Evolutionary conservation across 2,797 vertebrate species (phyloP).

Genomic region (Ctenopoma kingsleyae): DNA sequence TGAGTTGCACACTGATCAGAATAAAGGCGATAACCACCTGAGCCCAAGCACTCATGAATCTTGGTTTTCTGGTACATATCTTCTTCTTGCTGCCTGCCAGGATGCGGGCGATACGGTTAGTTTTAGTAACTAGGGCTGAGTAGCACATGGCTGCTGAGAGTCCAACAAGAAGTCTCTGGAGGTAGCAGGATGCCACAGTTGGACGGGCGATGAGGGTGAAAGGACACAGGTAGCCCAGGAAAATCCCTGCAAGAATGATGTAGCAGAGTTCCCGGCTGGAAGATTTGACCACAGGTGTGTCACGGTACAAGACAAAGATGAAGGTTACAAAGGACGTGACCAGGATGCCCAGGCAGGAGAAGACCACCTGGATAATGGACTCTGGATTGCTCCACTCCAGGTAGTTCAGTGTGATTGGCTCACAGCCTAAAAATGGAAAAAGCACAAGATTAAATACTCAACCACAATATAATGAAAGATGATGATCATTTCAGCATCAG

Average conservation of each 20-base stretch:
- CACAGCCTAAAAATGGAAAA: conserved; percentile 85
- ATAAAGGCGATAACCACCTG: conserved; percentile 95
- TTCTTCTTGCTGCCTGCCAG: conserved; percentile 99
- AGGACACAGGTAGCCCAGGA: conserved; percentile 96
- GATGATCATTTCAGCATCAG: conserved; percentile 5
- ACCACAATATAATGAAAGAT: conserved; percentile 8
- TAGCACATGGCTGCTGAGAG: conserved; percentile 98
- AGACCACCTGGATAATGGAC: conserved; percentile 95
- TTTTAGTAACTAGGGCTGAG: conserved; percentile 96
- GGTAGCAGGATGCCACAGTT: conserved; percentile 94
- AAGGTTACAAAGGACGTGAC: conserved; percentile 96
- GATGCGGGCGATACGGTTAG: conserved; percentile 97
- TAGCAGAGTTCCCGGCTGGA: conserved; percentile 98
- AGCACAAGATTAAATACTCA: conserved; percentile 19
- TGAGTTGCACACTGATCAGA: conserved; percentile 94
- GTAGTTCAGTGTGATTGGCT: conserved; percentile 91
- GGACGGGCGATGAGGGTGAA: conserved; percentile 97
- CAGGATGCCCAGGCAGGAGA: conserved; percentile 95
- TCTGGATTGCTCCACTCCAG: conserved; percentile 97
- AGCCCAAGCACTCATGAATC: conserved; percentile 98
- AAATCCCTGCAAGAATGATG: conserved; percentile 97
- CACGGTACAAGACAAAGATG: conserved; percentile 95
- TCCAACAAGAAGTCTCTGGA: conserved; percentile 95
- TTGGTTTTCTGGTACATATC: conserved; percentile 96
- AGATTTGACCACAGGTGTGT: conserved; percentile 98